phyloP scores from a whole-genome alignment of 2,797 vertebrate genomes.

The Prionace glauca region DNA sequence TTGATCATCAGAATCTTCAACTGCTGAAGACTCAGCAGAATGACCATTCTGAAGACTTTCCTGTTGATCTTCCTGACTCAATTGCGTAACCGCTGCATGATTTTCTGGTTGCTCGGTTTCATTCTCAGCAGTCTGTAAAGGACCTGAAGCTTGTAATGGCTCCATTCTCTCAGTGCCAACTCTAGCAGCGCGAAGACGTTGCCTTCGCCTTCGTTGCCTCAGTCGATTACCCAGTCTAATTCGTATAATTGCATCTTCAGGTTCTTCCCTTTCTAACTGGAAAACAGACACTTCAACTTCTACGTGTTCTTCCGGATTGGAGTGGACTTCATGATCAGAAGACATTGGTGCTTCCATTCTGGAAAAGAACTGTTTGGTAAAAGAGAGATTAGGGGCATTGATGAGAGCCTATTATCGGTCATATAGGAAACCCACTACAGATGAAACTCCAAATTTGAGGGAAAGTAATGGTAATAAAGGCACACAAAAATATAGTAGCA shows the following conservation, averaged over 20 bases:
- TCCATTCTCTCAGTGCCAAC: background rate
- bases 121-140: background rate
- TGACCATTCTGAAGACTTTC: slow-evolving; percentile 2
- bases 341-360: slow-evolving; percentile 25
- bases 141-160: background rate
- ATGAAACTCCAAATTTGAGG: background rate
- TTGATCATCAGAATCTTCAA: slow-evolving; percentile 15
- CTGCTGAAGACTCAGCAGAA: slow-evolving; percentile 10
- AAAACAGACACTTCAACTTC: slow-evolving; percentile 36
- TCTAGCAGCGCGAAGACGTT: slow-evolving; percentile 30
- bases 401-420: background rate
- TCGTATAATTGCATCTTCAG: slow-evolving; percentile 27
- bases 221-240: slow-evolving; percentile 33
- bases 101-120: slow-evolving; percentile 11
- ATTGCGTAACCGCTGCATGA: background rate
- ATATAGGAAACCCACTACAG: background rate
- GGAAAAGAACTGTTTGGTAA: slow-evolving; percentile 23
- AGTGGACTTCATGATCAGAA: slow-evolving; percentile 16
- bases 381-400: background rate
- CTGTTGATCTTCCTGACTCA: background rate
- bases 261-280: slow-evolving; percentile 32
- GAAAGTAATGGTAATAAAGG: background rate
- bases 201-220: slow-evolving; percentile 24
- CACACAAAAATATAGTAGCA: background rate
- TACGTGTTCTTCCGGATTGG: background rate